These are phyloP conservation scores for Anthonomus grandis DNA, from an alignment of 1,140 invertebrate genomes.

Conservation along the genomic window DNA sequence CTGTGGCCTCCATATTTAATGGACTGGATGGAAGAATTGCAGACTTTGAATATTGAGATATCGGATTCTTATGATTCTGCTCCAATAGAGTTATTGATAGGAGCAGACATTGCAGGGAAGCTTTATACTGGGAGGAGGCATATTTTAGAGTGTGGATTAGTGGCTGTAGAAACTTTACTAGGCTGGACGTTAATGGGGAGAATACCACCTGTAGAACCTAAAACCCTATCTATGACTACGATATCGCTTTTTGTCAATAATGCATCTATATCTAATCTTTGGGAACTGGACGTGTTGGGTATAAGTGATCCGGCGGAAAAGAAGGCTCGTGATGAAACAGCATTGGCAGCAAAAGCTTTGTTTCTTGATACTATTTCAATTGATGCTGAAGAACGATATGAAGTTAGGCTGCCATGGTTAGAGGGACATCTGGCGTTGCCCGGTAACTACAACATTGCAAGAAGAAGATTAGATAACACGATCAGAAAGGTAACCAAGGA, in stretches of 20 bases:
- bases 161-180: conserved; percentile 40
- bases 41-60: not conserved
- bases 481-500: not conserved
- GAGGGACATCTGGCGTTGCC: not conserved
- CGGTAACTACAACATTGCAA: no score
- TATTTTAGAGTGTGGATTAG: conserved; percentile 36
- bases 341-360: no score
- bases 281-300: no score
- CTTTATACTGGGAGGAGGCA: conserved; percentile 34
- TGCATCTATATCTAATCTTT: no score
- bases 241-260: no score
- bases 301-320: no score
- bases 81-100: conserved; percentile 27
- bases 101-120: conserved; percentile 41
- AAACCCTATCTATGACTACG: no score
- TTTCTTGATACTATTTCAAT: no score
- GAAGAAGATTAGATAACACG: not conserved
- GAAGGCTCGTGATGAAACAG: no score
- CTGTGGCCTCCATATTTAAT: not conserved
- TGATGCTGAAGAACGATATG: no score
- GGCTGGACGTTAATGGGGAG: conserved; percentile 43
- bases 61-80: not conserved
- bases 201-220: conserved; percentile 1
- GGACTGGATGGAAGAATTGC: conserved; percentile 16
- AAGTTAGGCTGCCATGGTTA: no score